Conservation (phyloP, 2,888 invertebrate genomes). For the Branchipolynoe longqiensis region DNA sequence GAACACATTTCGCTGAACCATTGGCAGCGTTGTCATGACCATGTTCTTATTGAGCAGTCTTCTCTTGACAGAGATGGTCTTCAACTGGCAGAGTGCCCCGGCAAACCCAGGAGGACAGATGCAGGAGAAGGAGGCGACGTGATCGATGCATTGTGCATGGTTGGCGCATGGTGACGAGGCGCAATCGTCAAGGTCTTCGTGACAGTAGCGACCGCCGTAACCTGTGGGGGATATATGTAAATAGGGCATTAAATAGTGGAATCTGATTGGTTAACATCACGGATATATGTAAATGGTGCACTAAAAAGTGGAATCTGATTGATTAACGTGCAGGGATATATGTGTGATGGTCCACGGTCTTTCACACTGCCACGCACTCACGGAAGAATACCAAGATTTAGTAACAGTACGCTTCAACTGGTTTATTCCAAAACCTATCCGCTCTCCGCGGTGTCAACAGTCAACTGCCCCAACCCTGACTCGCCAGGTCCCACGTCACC, state of each 20-base stretch:
- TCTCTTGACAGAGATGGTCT: not conserved
- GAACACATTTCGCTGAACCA: not conserved
- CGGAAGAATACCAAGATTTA: too few species aligned
- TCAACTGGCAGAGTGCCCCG: not conserved
- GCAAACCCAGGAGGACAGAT: not conserved
- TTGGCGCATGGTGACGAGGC: not conserved
- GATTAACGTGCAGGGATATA: too few species aligned
- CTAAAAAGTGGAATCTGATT: not conserved
- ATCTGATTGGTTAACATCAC: not conserved
- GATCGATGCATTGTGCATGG: not conserved
- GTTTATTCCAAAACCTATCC: too few species aligned
- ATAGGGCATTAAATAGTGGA: not conserved
- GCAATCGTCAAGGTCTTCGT: constrained; percentile 6
- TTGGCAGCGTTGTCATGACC: not conserved
- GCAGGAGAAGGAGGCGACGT: not conserved
- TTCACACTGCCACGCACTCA: too few species aligned
- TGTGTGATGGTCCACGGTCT: too few species aligned
- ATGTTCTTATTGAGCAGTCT: not conserved
- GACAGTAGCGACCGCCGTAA: constrained; percentile 3
- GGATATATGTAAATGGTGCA: not conserved
- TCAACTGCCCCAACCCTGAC: too few species aligned
- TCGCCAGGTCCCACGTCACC: too few species aligned
- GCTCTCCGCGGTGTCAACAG: too few species aligned
- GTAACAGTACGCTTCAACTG: too few species aligned
- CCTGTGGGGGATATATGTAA: constrained; percentile 17